These are phyloP conservation scores for Lepidothrix coronata DNA, from an alignment of 2,113 vertebrate genomes.

Conservation along the genomic window DNA sequence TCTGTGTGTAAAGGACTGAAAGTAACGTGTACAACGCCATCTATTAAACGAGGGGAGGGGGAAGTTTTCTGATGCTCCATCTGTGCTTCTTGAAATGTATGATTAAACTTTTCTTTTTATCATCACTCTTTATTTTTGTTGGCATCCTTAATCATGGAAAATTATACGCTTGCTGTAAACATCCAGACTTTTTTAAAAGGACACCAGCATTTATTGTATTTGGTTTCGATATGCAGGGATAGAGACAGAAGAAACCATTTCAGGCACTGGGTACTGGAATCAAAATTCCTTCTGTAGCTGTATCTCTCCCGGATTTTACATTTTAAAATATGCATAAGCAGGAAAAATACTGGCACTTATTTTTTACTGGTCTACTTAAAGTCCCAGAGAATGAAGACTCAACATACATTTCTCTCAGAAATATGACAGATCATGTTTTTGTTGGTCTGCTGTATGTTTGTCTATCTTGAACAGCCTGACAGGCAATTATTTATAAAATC, in stretches of 20 bases:
- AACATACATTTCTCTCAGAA: constrained; percentile 79
- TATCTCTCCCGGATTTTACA: constrained; percentile 64
- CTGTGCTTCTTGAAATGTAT: constrained; percentile 69
- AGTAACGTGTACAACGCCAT: constrained; percentile 32
- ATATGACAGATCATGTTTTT: constrained; percentile 82
- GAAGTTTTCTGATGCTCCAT: constrained; percentile 62
- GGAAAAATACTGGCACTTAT: constrained; percentile 69
- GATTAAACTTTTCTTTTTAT: constrained; percentile 79
- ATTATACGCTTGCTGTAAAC: constrained; percentile 76
- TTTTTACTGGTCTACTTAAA: constrained; percentile 74
- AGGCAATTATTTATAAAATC: constrained; percentile 87
- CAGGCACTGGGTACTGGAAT: constrained; percentile 63
- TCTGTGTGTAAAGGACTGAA: constrained; percentile 43
- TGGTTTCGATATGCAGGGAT: constrained; percentile 71
- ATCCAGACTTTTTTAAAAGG: constrained; percentile 68
- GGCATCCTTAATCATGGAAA: constrained; percentile 73
- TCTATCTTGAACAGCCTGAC: constrained; percentile 82
- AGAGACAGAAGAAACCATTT: constrained; percentile 70
- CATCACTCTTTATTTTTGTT: constrained; percentile 76
- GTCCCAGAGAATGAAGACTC: constrained; percentile 79
- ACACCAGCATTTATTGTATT: constrained; percentile 77
- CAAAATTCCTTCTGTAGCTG: constrained; percentile 69
- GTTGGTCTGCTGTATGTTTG: constrained; percentile 82
- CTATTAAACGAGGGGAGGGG: background rate
- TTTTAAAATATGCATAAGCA: constrained; percentile 72